phyloP scores from a whole-genome alignment of 2,797 vertebrate species.

The Sebastolobus alascanus region DNA sequence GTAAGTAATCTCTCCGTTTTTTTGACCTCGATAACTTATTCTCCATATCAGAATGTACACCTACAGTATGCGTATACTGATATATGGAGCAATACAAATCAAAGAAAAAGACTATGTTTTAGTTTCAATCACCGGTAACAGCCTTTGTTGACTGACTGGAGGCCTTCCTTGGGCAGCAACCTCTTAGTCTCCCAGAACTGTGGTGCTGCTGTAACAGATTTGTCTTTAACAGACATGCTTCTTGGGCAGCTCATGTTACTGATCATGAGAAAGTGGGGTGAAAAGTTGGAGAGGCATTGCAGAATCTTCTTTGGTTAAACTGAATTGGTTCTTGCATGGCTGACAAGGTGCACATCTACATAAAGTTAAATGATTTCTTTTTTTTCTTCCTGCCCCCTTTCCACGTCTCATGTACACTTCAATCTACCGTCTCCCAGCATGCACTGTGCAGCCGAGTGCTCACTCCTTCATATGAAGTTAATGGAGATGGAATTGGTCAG shows the following conservation, averaged over 20 bases:
- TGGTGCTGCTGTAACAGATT: neutral
- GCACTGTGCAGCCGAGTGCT: constrained; percentile 14
- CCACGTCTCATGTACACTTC: neutral
- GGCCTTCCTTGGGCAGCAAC: neutral
- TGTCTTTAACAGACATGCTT: neutral
- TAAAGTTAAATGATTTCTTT: constrained; percentile 9
- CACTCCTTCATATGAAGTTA: constrained; percentile 42
- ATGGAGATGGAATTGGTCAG: constrained; percentile 36
- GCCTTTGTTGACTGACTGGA: neutral
- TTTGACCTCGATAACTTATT: neutral
- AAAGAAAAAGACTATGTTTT: neutral
- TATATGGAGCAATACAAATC: neutral
- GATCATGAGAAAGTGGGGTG: neutral
- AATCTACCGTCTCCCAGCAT: constrained; percentile 24
- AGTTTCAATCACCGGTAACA: neutral
- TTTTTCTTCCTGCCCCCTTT: neutral
- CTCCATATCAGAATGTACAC: neutral
- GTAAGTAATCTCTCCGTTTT: neutral
- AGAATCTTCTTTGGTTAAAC: constrained; percentile 7
- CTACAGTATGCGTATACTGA: neutral
- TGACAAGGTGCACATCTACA: constrained; percentile 1
- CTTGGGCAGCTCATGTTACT: neutral
- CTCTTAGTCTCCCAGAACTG: neutral
- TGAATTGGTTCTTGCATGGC: neutral
- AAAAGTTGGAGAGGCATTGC: neutral